phyloP scores from a whole-genome alignment of 2,888 invertebrate species.

The Torymus tubicola region DNA sequence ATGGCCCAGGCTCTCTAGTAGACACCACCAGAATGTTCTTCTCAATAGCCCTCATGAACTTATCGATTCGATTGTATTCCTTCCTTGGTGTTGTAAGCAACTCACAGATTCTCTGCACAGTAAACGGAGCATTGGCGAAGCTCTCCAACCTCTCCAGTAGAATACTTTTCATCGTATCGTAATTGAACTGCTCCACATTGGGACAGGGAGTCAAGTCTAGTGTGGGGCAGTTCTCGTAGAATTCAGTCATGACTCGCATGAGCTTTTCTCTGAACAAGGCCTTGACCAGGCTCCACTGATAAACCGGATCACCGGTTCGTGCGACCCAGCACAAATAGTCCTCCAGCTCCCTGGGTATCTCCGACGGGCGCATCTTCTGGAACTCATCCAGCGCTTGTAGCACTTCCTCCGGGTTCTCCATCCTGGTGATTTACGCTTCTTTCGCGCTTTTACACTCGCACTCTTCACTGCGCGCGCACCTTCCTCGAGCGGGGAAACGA shows the following conservation, averaged over 20 bases:
- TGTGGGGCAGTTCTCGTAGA: slow-evolving; percentile 87
- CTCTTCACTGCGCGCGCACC: background rate
- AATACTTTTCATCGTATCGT: slow-evolving; percentile 91
- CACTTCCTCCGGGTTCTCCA: slow-evolving; percentile 93
- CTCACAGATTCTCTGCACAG: slow-evolving; percentile 96
- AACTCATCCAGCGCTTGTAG: slow-evolving; percentile 90
- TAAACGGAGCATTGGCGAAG: slow-evolving; percentile 94
- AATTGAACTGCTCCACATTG: slow-evolving; percentile 94
- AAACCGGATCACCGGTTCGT: slow-evolving; percentile 95
- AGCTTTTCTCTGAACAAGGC: slow-evolving; percentile 92
- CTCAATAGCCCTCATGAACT: slow-evolving; percentile 97
- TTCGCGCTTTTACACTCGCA: no score
- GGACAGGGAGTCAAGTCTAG: slow-evolving; percentile 91
- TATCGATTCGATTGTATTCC: slow-evolving; percentile 96
- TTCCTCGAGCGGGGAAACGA: background rate
- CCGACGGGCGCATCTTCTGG: slow-evolving; percentile 86
- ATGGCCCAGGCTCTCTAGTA: slow-evolving; percentile 77
- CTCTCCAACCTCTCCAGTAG: slow-evolving; percentile 89
- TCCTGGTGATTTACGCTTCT: slow-evolving; percentile 65
- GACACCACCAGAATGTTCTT: slow-evolving; percentile 93
- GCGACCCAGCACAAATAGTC: slow-evolving; percentile 94
- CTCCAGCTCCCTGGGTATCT: slow-evolving; percentile 92
- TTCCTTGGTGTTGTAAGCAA: slow-evolving; percentile 92
- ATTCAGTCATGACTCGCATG: slow-evolving; percentile 90
- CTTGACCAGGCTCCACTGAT: slow-evolving; percentile 93